Evolutionary conservation across 92 coral and sea anemone species (phyloP), one percentile per base, ranked within the genome.

Genomic region (Porites lobata): DNA sequence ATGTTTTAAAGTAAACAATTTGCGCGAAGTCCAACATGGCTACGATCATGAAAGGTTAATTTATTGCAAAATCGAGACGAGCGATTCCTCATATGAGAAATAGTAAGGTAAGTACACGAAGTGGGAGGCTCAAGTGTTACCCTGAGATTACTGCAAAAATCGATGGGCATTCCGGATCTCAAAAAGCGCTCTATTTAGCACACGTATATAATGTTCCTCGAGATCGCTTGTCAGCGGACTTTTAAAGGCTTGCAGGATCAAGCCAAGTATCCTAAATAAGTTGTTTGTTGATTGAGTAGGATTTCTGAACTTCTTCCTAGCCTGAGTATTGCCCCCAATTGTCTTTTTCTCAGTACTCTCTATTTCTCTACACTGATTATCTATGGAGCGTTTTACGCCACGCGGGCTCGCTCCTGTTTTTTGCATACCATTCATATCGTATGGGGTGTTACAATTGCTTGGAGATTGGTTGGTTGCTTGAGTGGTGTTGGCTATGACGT

Each of bases 231-330:
- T 81, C 29, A 68, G 12, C 50, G 75, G 66, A 13, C 29, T 24
- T 14, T 69, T 62, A n/a, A 81, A 81, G 64, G 77, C 85, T 53
- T 81, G 85, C 5, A 81, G 76, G 15, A 81, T 81, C 9, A 53
- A 76, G 56, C 76, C 68, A 17, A 81, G 65, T 32, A 81, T 29
- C 32, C 76, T 19, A 69, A 69, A 81, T 22, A 69, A 18, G 66
- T 81, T 81, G 65, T 53, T 67, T 10, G 75, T 19, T 9, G 76
- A 29, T 9, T 67, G 85, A 15, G 0, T 52, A 54, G 76, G 13
- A 11, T 3, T 7, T 7, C 24, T 53, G 1, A 38, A 24, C 61
- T 80, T 67, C 18, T 66, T 32, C 17, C 64, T 50, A 1, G 10
- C 9, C 38, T 3, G 4, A 11, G 75, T 17, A 4, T 52, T 21